Percentiles rank a stretch among this genome's conserved stretches.
Conservation (phyloP, 2,113 vertebrate genomes). For the Trematomus loennbergii region DNA sequence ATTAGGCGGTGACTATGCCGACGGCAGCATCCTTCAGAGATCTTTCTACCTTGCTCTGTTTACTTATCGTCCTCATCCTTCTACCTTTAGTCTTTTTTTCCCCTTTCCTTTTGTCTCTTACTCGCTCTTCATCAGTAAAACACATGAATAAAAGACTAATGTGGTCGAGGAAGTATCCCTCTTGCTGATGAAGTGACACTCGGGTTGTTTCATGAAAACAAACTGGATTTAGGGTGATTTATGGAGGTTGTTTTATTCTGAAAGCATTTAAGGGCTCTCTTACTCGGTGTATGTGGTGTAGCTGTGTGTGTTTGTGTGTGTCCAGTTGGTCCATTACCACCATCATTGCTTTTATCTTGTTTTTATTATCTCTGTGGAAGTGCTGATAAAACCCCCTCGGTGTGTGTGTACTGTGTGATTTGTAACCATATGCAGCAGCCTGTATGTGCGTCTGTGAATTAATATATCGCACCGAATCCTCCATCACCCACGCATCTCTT, state of each 20-base stretch:
- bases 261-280: constrained; percentile 15
- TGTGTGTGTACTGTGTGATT: not conserved
- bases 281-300: not conserved
- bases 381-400: constrained; percentile 4
- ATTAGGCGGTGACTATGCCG: constrained; percentile 27
- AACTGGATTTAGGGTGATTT: constrained; percentile 58
- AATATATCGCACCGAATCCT: not conserved
- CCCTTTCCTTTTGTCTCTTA: not conserved
- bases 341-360: constrained; percentile 56
- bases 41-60: not conserved
- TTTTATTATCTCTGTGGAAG: constrained; percentile 55
- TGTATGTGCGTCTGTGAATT: constrained; percentile 15
- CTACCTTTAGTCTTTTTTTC: not conserved
- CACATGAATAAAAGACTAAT: constrained; percentile 61
- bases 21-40: constrained; percentile 21
- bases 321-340: constrained; percentile 38
- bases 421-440: not conserved
- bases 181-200: constrained; percentile 52
- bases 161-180: constrained; percentile 28
- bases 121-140: constrained; percentile 22
- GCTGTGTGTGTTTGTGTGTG: constrained; percentile 31
- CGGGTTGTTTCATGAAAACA: constrained; percentile 54
- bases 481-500: constrained; percentile 1
- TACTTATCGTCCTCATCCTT: constrained; percentile 9
- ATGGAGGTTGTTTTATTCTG: constrained; percentile 39